These are phyloP conservation scores for Sesamia nonagrioides DNA, from an alignment of 1,140 invertebrate genomes.

Conservation along the genomic window DNA sequence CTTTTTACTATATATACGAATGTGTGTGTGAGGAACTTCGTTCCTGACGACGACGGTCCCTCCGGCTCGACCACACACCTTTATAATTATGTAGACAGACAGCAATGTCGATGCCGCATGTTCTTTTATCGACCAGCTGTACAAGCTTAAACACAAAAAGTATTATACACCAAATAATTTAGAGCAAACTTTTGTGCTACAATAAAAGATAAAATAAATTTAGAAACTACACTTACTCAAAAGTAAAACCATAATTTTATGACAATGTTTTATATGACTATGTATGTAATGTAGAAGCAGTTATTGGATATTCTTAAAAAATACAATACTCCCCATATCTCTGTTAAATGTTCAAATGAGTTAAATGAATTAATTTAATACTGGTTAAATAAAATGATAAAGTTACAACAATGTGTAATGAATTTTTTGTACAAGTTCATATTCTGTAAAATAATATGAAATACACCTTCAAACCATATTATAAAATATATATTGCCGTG, in stretches of 20 bases:
- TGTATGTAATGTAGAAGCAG: slow-evolving; percentile 4
- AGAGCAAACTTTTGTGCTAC: slow-evolving; percentile 44
- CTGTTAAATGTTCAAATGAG: slow-evolving; percentile 7
- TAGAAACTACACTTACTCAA: slow-evolving; percentile 41
- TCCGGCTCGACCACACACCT: too few relatives aligned
- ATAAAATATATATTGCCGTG: background rate
- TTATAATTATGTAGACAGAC: background rate
- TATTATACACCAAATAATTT: slow-evolving; percentile 38
- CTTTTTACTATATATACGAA: too few relatives aligned
- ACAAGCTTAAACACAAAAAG: slow-evolving; percentile 34
- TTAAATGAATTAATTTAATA: slow-evolving; percentile 52
- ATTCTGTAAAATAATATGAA: background rate
- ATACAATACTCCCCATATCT: slow-evolving; percentile 2
- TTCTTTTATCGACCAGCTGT: slow-evolving; percentile 34
- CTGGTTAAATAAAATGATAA: slow-evolving; percentile 45
- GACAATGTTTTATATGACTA: slow-evolving; percentile 30
- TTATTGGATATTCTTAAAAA: background rate
- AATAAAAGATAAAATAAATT: slow-evolving; percentile 43
- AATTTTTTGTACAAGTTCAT: slow-evolving; percentile 48
- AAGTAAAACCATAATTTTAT: slow-evolving; percentile 28
- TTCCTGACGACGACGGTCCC: too few relatives aligned
- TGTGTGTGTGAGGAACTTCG: too few relatives aligned
- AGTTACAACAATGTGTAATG: slow-evolving; percentile 8
- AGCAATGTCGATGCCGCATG: background rate
- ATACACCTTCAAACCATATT: slow-evolving; percentile 13